Percentiles rank a stretch among this genome's conserved stretches.
Evolutionary conservation across 2,888 invertebrate genomes (phyloP).

Genomic region (Teleogryllus oceanicus): DNA sequence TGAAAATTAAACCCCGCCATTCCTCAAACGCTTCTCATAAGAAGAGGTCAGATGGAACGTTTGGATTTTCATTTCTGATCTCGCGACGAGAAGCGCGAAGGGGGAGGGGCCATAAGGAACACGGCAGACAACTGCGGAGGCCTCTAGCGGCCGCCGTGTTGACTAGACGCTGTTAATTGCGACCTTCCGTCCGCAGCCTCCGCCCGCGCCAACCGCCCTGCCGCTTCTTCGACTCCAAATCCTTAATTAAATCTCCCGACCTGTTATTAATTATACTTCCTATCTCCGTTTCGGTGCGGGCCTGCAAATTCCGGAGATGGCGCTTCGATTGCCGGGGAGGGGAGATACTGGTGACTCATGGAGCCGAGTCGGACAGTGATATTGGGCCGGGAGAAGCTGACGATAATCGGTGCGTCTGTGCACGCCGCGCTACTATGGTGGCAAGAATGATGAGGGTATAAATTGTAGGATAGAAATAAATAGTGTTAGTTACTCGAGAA

Average conservation of each 20-base stretch:
- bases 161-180: constrained; percentile 8
- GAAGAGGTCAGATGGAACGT: neutral
- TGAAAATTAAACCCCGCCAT: neutral
- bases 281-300: neutral
- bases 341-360: neutral
- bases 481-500: no score
- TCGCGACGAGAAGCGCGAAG: neutral
- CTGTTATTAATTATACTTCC: constrained; percentile 7
- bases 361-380: no score
- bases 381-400: no score
- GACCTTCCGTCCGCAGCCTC: neutral
- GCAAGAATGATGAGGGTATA: no score
- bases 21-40: neutral
- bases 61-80: neutral
- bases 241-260: constrained; percentile 18
- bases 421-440: no score
- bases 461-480: no score
- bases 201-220: neutral
- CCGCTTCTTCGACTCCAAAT: neutral
- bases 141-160: neutral
- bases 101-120: neutral
- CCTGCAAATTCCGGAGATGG: neutral
- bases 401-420: no score
- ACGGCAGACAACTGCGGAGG: neutral
- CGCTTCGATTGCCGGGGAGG: neutral